Conservation (phyloP, 2,888 invertebrate species). For the Pollenia amentaria region DNA sequence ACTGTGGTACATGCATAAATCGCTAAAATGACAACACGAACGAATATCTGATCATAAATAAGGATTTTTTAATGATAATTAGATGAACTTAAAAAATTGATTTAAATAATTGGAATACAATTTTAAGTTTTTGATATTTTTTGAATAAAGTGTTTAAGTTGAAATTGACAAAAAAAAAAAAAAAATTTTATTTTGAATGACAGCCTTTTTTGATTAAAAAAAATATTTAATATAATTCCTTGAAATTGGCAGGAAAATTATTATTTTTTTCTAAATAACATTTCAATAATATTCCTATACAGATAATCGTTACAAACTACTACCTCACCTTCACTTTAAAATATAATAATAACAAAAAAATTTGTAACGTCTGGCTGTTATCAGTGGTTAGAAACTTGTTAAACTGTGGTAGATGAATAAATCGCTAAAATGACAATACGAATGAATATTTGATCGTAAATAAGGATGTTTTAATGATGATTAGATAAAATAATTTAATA, state of each 20-base stretch:
- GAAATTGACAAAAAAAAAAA: neutral
- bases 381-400: neutral
- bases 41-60: neutral
- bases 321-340: slow-evolving; percentile 5
- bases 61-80: too few relatives aligned
- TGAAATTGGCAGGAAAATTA: neutral
- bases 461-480: too few relatives aligned
- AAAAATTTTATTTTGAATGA: too few relatives aligned
- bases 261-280: neutral
- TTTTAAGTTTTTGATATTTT: neutral
- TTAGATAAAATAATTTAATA: too few relatives aligned
- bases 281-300: slow-evolving; percentile 28
- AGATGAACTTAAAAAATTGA: too few relatives aligned
- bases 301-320: slow-evolving; percentile 6
- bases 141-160: too few relatives aligned
- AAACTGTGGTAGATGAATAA: neutral
- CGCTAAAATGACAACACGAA: neutral
- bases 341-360: neutral
- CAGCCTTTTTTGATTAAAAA: too few relatives aligned
- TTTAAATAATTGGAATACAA: too few relatives aligned
- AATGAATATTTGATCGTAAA: neutral
- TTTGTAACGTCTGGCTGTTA: slow-evolving; percentile 7
- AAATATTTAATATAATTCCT: neutral
- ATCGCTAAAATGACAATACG: neutral
- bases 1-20: neutral